Base-by-base conservation (phyloP, 2,888 invertebrate genomes). In the Helleia helle region DNA sequence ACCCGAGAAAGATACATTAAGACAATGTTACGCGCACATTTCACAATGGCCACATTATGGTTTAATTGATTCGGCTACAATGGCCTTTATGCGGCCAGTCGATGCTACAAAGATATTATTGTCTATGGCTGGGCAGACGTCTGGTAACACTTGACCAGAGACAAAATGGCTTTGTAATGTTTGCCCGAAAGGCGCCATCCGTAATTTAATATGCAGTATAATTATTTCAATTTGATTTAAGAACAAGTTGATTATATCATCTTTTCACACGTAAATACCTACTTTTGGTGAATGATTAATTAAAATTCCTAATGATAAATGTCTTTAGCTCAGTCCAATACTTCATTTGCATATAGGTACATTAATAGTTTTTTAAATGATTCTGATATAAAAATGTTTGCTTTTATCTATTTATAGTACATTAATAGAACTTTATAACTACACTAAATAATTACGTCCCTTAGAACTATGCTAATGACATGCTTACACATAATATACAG, bases 161-260 rank as follows among this genome's bases (percentile, higher is more conserved):
- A 83, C 83, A 83, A 83, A 83, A 83, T 83, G 81, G 60, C 83
- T 83, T 83, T 83, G 81, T 83, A 67, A 66, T 65, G 65, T 65
- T 63, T 63, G 62, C 55, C 65, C 64, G 66, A 64, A 60, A 79
- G 83, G 83, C 83, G 83, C 83, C 83, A 79, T 69, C 66, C 62
- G 83, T 79, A 80, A 83, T 71, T 71, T 59, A 70, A 75, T 72
- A 69, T 58, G 54, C 51, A 55, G 56, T 58, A 58, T 59, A 62
- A 62, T 60, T 62, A 59, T 58, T 59, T 51, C 50, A 48, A 52
- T 57, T 58, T 59, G 59, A 60, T 60, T 63, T 61, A 49, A 50
- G 55, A 54, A 51, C 49, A 51, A 48, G 40, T 8, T 8, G 22
- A 44, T 38, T 30, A 47, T 45, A 48, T 52, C 28, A 43, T 48